These are phyloP conservation scores for Hylaeus anthracinus DNA, from an alignment of 1,140 invertebrate genomes.

Conservation along the genomic window DNA sequence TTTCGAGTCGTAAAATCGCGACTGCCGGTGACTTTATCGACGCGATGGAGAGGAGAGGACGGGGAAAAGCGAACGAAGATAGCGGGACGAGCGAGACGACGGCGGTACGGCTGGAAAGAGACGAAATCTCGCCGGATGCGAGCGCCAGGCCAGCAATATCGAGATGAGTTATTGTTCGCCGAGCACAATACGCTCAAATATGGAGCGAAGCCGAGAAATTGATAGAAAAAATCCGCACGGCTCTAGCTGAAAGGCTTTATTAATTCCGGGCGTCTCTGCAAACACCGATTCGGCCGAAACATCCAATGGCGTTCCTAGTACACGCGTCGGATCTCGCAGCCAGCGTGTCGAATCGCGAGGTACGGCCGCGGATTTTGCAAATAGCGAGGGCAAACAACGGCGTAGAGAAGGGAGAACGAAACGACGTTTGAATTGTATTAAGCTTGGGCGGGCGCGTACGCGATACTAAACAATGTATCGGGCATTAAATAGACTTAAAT, in stretches of 20 bases:
- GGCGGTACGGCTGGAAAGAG: background rate
- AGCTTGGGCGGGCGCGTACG: background rate
- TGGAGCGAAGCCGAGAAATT: constrained; percentile 72
- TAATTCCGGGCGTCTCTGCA: constrained; percentile 57
- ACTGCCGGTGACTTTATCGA: constrained; percentile 54
- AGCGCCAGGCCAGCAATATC: constrained; percentile 70
- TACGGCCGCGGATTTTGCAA: background rate
- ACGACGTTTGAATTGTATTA: constrained; percentile 11
- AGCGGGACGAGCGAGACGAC: background rate
- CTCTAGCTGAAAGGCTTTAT: constrained; percentile 61
- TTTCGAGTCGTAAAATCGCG: constrained; percentile 58
- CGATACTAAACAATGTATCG: constrained; percentile 49
- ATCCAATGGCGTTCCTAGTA: background rate
- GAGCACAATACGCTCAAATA: constrained; percentile 74
- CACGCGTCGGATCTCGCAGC: background rate
- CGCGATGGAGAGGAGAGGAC: background rate
- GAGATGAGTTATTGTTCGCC: constrained; percentile 75
- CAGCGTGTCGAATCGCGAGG: background rate
- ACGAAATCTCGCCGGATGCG: constrained; percentile 39
- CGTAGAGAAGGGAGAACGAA: background rate
- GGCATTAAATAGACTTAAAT: constrained; percentile 49
- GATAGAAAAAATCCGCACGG: constrained; percentile 68
- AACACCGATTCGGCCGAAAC: background rate
- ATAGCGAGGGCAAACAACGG: background rate
- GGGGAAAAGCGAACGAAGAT: constrained; percentile 10